Base-by-base conservation (phyloP, 2,888 invertebrate species). In the Melanotus villosus region DNA sequence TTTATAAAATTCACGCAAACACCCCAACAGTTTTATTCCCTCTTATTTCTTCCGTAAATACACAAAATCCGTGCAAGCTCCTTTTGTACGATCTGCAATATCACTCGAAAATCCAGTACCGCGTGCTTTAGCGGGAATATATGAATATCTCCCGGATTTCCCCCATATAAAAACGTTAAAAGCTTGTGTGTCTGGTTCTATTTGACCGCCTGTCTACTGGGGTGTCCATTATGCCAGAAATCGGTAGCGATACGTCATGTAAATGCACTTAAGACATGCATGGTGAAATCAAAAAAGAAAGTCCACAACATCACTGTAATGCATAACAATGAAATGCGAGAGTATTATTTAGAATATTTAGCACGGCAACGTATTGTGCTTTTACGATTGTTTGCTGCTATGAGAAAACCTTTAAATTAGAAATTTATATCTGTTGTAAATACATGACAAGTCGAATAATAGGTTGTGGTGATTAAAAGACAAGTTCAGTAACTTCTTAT, bases 181-280 rank as follows among this genome's bases (percentile, higher is more conserved):
- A 80, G 79, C 79, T 72, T 75, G 73, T 75, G 73, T 76, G 80
- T 78, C 78, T 74, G 71, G 73, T 75, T 79, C 76, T 80, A 79
- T 80, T 80, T 79, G 78, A 80, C 78, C 77, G 78, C 75, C 73
- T 78, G 80, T 80, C 80, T 78, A 73, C 75, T 76, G 71, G 74
- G 70, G 73, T 77, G 78, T 78, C 79, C 77, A 77, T 79, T 79
- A 78, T 73, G 75, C 65, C 67, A 70, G 72, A 73, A 75, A 75
- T 76, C 65, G 63, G 63, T 30, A 64, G 68, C 64, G 70, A 73
- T 72, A 72, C 72, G 73, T 73, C 73, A 73, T 71, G 60, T 65
- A 65, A 69, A 69, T 62, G 69, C 60, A 65, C 58, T 65, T 34
- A 30, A 58, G 56, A 60, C 58, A 32, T 60, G 54, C 57, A 68